phyloP scores from a whole-genome alignment of 2,888 invertebrate genomes.

The Xestobium rufovillosum region DNA sequence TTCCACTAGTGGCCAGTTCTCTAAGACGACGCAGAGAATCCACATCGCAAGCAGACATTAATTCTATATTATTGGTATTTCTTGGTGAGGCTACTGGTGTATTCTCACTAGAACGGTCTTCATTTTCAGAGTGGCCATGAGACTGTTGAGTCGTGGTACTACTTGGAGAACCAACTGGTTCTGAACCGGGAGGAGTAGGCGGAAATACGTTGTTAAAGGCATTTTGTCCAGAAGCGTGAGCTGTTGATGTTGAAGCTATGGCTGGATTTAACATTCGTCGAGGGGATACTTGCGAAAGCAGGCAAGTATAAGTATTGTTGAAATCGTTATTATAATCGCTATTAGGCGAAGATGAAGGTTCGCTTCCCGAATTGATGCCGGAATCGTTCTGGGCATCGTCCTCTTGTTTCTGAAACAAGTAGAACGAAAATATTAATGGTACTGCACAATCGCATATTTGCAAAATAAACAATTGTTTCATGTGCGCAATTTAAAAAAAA shows the following conservation, averaged over 20 bases:
- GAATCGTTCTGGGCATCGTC: constrained; percentile 49
- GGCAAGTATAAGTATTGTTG: neutral
- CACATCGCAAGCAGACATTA: constrained; percentile 24
- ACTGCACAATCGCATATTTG: too few species aligned
- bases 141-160: constrained; percentile 3
- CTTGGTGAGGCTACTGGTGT: neutral
- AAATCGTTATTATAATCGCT: constrained; percentile 42
- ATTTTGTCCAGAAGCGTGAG: constrained; percentile 42
- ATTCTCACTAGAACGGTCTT: neutral
- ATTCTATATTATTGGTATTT: too few species aligned
- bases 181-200: constrained; percentile 39
- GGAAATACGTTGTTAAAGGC: constrained; percentile 25
- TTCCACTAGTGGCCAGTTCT: too few species aligned
- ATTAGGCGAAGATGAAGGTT: constrained; percentile 54
- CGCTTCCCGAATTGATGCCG: constrained; percentile 54
- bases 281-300: constrained; percentile 3
- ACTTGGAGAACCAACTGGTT: constrained; percentile 37
- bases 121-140: neutral
- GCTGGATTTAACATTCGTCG: constrained; percentile 11
- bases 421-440: too few species aligned
- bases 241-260: constrained; percentile 36
- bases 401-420: constrained; percentile 51
- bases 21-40: constrained; percentile 37
- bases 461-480: neutral
- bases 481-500: neutral